A percentile compares a stretch with the other conserved stretches of the same genome.
Conservation (phyloP, 2,797 vertebrate genomes). For the Hypotaenidia okinawae region DNA sequence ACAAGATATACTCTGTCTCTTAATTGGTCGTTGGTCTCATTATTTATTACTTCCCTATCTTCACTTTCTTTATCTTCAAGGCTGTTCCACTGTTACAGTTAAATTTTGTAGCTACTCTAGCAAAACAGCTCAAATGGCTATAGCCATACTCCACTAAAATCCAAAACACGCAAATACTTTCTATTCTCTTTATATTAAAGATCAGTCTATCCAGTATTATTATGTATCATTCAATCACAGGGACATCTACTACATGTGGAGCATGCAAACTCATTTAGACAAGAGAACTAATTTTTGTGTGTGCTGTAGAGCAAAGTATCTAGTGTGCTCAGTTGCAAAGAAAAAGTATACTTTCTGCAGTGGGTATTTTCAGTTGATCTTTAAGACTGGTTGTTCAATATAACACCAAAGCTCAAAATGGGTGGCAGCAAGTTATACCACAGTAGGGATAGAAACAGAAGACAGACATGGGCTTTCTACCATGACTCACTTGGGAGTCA, state of each 20-base stretch:
- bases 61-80: no score
- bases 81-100: no score
- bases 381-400: not conserved
- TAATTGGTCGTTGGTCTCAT: no score
- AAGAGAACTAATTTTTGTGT: not conserved
- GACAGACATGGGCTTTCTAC: not conserved
- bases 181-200: no score
- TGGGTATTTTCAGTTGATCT: not conserved
- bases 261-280: not conserved
- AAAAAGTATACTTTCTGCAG: rapidly evolving
- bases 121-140: no score
- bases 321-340: not conserved
- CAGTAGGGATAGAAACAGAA: not conserved
- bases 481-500: not conserved
- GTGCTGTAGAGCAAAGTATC: not conserved
- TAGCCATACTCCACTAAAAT: no score
- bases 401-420: not conserved
- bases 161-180: no score
- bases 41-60: no score
- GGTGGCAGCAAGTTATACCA: not conserved
- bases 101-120: no score
- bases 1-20: no score
- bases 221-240: not conserved
- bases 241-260: not conserved
- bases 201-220: no score